Conservation (phyloP, 2,888 invertebrate genomes). For the Nephrotoma appendiculata region DNA sequence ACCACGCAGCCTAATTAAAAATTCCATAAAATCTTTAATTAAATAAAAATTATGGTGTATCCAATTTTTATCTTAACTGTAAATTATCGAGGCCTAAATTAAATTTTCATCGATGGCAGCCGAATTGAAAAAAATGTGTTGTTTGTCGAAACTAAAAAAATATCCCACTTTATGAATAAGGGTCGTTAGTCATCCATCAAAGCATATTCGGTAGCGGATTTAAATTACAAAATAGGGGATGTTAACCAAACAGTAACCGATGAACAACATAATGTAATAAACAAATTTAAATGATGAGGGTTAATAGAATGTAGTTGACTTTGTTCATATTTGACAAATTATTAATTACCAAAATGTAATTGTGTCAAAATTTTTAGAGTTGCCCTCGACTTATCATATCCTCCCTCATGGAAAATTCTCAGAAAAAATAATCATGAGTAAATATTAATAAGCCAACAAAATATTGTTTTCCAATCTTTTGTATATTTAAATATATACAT, state of each 20-base stretch:
- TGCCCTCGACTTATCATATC: not conserved
- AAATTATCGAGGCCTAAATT: not conserved
- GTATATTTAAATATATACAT: not conserved
- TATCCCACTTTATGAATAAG: not conserved
- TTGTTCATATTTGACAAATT: not conserved
- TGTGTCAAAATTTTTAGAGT: not conserved
- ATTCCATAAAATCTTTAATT: not conserved
- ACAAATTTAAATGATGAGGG: not conserved
- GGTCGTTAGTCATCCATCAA: not conserved
- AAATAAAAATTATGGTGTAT: not conserved
- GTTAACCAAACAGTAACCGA: not conserved
- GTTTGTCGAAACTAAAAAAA: not conserved
- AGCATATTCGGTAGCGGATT: not conserved
- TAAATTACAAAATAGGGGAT: not conserved
- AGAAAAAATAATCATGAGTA: not conserved
- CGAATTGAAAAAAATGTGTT: not conserved
- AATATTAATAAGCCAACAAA: not conserved
- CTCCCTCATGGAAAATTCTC: not conserved
- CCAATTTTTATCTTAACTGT: not conserved
- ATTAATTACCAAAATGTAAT: not conserved
- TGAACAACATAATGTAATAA: not conserved
- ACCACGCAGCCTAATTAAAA: not conserved
- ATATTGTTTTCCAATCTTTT: not conserved
- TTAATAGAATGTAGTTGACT: not conserved
- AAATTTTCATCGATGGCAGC: not conserved